phyloP scores from a whole-genome alignment of 2,113 vertebrate genomes.

The Eublepharis macularius region DNA sequence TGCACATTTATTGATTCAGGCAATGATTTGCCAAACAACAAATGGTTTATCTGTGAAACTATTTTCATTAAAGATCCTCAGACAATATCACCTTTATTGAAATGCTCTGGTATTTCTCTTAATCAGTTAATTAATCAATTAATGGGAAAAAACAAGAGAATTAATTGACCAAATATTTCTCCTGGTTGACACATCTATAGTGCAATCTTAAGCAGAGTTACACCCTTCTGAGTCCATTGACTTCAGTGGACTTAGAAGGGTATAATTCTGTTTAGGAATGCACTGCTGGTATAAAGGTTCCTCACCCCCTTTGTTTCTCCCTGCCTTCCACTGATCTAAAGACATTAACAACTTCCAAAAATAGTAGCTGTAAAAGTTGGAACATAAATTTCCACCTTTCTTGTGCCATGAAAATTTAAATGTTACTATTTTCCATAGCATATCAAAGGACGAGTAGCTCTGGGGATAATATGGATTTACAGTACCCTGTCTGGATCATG shows the following conservation, averaged over 20 bases:
- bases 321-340: neutral
- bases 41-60: neutral
- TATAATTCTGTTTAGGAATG: no score
- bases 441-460: neutral
- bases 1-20: neutral
- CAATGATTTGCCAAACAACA: neutral
- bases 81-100: neutral
- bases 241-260: no score
- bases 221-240: no score
- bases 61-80: neutral
- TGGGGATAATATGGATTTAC: neutral
- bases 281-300: neutral
- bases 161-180: neutral
- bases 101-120: neutral
- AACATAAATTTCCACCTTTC: neutral
- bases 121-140: neutral
- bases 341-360: neutral
- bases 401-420: neutral
- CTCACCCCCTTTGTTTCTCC: neutral
- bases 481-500: neutral
- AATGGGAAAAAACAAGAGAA: neutral
- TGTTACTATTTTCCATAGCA: neutral
- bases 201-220: no score
- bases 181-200: neutral
- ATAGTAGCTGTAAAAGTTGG: neutral